phyloP scores from a whole-genome alignment of 2,888 invertebrate genomes.

The Acleris literana region DNA sequence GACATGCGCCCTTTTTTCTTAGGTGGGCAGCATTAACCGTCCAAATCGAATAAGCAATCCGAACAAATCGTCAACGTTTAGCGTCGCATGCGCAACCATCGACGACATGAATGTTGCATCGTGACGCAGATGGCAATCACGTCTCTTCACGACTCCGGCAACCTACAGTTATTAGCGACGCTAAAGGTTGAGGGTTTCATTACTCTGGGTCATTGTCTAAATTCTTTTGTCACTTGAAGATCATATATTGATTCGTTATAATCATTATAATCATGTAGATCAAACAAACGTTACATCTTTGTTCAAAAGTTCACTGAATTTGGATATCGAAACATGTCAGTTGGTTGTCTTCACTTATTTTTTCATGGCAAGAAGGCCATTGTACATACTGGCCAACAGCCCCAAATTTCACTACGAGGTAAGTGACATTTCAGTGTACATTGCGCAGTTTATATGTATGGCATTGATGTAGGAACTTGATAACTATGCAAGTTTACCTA shows the following conservation, averaged over 20 bases:
- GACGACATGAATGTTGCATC: conserved; percentile 54
- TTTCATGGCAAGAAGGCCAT: too few species aligned
- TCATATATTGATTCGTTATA: conserved; percentile 7
- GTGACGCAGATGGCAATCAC: conserved; percentile 77
- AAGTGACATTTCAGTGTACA: too few species aligned
- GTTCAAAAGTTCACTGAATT: too few species aligned
- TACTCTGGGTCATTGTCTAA: conserved; percentile 36
- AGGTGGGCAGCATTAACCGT: conserved; percentile 13
- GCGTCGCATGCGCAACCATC: conserved; percentile 61
- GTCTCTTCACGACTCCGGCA: conserved; percentile 67
- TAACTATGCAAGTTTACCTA: too few species aligned
- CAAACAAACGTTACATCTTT: too few species aligned
- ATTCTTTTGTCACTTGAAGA: conserved; percentile 23
- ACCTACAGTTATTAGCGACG: conserved; percentile 61
- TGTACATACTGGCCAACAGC: too few species aligned
- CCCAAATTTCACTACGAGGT: too few species aligned
- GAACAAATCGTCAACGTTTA: conserved; percentile 67
- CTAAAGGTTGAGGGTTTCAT: conserved; percentile 59
- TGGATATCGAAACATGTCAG: too few species aligned
- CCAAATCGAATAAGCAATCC: conserved; percentile 36
- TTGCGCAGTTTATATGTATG: too few species aligned
- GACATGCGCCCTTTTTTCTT: too few species aligned
- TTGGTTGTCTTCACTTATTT: too few species aligned
- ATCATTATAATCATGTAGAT: not conserved
- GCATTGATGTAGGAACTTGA: too few species aligned